Evolutionary conservation across 2,888 invertebrate genomes (phyloP), one percentile per base, ranked within the genome.

Genomic region (Drosophila histrio): DNA sequence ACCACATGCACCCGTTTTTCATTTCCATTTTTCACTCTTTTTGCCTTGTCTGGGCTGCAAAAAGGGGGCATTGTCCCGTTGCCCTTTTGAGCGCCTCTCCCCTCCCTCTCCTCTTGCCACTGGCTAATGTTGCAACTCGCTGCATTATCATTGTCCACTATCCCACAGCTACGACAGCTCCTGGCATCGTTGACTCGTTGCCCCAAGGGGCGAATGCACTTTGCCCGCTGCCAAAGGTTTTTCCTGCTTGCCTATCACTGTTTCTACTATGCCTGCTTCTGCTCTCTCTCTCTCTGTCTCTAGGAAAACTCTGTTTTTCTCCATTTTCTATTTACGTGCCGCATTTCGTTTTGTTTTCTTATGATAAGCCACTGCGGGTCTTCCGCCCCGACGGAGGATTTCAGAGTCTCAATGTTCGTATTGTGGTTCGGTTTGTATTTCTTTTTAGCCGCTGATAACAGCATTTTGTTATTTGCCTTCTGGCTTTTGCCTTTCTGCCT

Each of bases 281-380:
- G 39, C 47, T 52, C 21, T 21, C 8, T 17, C 28, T 43, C 44
- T 34, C 21, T n/a, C 46, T 28, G n/a, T 21, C 13, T 11, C 30
- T n/a, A 11, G 65, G 58, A 76, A 63, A 57, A 72, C 53, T 61
- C 21, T 8, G 19, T 53, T 54, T 60, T 70, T 60, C 74, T 49
- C 22, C 11, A 24, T 50, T 67, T 54, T 69, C 58, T 73, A 52
- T 69, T 67, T 68, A 52, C 59, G 26, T 49, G 24, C 46, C 17
- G 2, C 52, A 39, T 41, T 63, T 11, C 32, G 17, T 50, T 57
- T 65, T 49, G 7, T 17, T 39, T 56, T 41, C 17, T 44, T 34
- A 34, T 79, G 87, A 84, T 87, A 84, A 84, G 84, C 69, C 82
- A 38, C 77, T 81, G 82, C 79, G 72, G 81, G 83, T 83, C 82